A percentile compares a stretch with the other conserved stretches of the same genome.
These are phyloP conservation scores for Mionectes macconnelli DNA, from an alignment of 2,113 vertebrate species.

Conservation along the genomic window DNA sequence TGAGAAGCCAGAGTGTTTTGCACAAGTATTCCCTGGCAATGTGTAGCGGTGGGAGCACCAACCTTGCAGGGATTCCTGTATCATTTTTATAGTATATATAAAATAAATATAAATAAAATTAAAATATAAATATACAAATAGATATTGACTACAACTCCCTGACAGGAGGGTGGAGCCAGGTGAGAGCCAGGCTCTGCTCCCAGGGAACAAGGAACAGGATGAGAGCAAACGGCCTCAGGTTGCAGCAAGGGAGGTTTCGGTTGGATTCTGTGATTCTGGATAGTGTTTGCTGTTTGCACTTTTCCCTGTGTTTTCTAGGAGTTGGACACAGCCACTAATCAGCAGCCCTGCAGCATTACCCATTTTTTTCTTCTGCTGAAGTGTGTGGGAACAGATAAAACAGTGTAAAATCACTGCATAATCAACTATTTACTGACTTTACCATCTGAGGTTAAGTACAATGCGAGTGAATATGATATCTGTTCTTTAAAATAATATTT, in stretches of 20 bases:
- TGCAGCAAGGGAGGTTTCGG: background rate
- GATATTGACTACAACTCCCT: rapidly evolving
- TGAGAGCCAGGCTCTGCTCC: background rate
- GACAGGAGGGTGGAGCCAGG: too few relatives aligned
- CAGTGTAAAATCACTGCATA: background rate
- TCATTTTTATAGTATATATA: background rate
- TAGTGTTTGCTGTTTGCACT: background rate
- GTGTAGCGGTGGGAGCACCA: background rate
- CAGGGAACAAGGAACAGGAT: too few relatives aligned
- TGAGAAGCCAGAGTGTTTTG: background rate
- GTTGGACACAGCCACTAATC: background rate
- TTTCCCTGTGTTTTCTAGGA: background rate
- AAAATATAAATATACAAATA: background rate
- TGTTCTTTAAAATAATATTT: background rate
- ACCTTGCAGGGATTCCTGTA: background rate
- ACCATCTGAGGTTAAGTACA: background rate
- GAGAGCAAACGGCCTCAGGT: rapidly evolving
- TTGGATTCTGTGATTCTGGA: background rate
- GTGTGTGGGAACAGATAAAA: background rate
- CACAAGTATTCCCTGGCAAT: rapidly evolving
- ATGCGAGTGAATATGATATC: background rate
- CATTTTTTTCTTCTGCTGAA: background rate
- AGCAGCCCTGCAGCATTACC: background rate
- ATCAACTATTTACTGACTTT: background rate
- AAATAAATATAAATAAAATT: background rate